phyloP scores from a whole-genome alignment of 1,140 invertebrate species.

The Drosophila willistoni region DNA sequence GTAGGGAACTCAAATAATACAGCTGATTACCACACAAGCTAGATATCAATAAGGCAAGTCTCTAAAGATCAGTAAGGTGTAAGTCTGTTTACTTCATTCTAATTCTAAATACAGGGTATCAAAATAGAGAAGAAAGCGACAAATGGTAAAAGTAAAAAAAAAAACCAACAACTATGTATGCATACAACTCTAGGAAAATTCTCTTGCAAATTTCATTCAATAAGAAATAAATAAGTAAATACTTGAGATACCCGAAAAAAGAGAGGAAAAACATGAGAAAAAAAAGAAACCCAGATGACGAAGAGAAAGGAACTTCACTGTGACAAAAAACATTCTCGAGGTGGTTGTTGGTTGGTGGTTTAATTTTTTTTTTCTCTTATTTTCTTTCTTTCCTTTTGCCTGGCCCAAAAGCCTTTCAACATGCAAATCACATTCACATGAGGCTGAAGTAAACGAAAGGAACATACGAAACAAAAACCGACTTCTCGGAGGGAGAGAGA shows the following conservation, averaged over 20 bases:
- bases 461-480: slow-evolving; percentile 63
- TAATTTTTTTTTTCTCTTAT: slow-evolving; percentile 52
- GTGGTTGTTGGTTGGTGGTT: slow-evolving; percentile 51
- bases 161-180: slow-evolving; percentile 4
- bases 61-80: too few species aligned
- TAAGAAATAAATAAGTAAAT: slow-evolving; percentile 79
- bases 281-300: not conserved
- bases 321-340: slow-evolving; percentile 46
- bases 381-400: not conserved
- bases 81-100: too few species aligned
- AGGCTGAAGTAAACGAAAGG: slow-evolving; percentile 53
- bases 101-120: not conserved
- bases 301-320: slow-evolving; percentile 23
- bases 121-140: slow-evolving; percentile 42
- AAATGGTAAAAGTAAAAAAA: slow-evolving; percentile 11
- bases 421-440: slow-evolving; percentile 69
- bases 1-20: too few species aligned
- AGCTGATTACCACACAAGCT: too few species aligned
- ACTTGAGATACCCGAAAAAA: slow-evolving; percentile 53
- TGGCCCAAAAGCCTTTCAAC: slow-evolving; percentile 43
- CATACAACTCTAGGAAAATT: slow-evolving; percentile 48
- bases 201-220: slow-evolving; percentile 65
- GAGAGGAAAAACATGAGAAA: not conserved
- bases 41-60: too few species aligned
- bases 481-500: not conserved